phyloP scores from a whole-genome alignment of 2,797 vertebrate species.

The Myiotriccus ornatus region DNA sequence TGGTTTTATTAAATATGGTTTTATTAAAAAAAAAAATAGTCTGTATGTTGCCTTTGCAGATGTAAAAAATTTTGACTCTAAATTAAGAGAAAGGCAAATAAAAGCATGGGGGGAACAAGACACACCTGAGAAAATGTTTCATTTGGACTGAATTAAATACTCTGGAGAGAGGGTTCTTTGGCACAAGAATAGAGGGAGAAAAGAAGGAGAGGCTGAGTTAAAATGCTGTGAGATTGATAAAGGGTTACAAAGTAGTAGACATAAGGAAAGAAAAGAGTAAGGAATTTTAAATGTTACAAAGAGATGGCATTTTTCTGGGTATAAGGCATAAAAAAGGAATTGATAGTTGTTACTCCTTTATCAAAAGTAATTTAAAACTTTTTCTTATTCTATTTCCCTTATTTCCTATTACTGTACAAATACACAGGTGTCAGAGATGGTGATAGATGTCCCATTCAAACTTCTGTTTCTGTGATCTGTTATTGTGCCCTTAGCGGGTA shows the following conservation, averaged over 20 bases:
- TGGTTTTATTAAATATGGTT: neutral
- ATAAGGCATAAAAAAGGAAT: neutral
- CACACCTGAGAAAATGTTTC: neutral
- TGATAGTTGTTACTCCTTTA: neutral
- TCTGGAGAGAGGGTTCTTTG: neutral
- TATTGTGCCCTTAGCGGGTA: neutral
- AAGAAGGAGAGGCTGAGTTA: neutral
- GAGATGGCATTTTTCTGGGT: neutral
- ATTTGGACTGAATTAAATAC: neutral
- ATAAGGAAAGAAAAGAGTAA: neutral
- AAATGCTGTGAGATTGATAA: neutral
- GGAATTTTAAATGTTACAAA: neutral
- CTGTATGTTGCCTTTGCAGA: neutral
- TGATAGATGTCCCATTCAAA: neutral
- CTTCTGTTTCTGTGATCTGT: neutral
- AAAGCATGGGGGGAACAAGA: rapidly evolving
- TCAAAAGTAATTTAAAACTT: neutral
- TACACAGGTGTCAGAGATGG: neutral
- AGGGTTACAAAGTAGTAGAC: neutral
- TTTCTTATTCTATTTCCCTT: neutral
- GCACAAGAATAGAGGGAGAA: neutral
- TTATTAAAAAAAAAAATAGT: neutral
- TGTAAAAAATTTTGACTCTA: neutral
- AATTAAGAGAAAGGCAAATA: neutral
- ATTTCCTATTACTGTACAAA: neutral